Conservation (phyloP, 2,888 invertebrate species). For the Drosophila lacicola region DNA sequence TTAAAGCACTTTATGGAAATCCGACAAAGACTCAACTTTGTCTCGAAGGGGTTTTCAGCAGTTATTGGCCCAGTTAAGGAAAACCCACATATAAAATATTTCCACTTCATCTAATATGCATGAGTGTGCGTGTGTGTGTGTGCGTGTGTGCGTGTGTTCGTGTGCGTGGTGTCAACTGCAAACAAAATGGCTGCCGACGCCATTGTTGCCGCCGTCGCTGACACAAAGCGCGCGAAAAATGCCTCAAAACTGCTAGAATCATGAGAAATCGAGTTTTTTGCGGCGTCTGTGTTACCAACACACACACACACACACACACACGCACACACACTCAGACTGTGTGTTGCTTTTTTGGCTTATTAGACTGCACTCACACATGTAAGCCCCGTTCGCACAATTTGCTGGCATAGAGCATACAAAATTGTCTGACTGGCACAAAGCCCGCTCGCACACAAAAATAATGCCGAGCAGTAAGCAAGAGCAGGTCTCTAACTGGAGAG, state of each 20-base stretch:
- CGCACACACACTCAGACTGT: slow-evolving; percentile 25
- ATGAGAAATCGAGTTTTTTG: slow-evolving; percentile 47
- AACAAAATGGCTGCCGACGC: slow-evolving; percentile 66
- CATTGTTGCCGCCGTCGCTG: slow-evolving; percentile 57
- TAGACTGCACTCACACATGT: slow-evolving; percentile 34
- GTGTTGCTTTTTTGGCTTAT: slow-evolving; percentile 40
- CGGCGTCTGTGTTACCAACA: slow-evolving; percentile 17
- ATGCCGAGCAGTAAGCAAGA: no score
- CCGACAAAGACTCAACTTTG: background rate
- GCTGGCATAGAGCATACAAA: slow-evolving; percentile 9
- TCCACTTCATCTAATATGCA: slow-evolving; percentile 34
- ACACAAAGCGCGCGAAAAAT: slow-evolving; percentile 60
- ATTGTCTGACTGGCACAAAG: slow-evolving; percentile 22
- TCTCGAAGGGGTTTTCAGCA: background rate
- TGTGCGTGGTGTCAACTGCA: slow-evolving; percentile 64
- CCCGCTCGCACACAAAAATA: background rate
- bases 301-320: slow-evolving; percentile 21
- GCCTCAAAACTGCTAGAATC: slow-evolving; percentile 47
- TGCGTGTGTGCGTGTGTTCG: slow-evolving; percentile 12
- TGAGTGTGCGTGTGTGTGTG: slow-evolving; percentile 20
- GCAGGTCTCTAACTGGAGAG: no score
- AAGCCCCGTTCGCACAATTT: slow-evolving; percentile 35
- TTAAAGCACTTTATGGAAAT: slow-evolving; percentile 1
- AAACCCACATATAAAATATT: background rate
- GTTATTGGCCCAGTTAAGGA: background rate